These are phyloP conservation scores for Potamilus streckersoni DNA, from an alignment of 1,140 invertebrate genomes.

Conservation along the genomic window DNA sequence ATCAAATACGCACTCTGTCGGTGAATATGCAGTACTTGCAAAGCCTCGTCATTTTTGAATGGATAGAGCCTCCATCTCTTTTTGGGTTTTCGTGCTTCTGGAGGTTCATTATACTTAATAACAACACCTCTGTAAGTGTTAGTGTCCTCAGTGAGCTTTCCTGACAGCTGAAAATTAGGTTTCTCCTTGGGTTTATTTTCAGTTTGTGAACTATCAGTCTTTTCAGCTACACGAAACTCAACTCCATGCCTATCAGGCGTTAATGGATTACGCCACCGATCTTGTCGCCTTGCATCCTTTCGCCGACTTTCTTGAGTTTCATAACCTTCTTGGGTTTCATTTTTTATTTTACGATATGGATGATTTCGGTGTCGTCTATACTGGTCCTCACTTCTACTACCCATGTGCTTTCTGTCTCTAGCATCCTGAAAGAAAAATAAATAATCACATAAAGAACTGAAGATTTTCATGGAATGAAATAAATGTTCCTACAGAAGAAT, in stretches of 20 bases:
- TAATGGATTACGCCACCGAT: conserved; percentile 23
- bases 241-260: conserved; percentile 11
- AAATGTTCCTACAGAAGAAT: too few relatives aligned
- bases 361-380: conserved; percentile 16
- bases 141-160: conserved; percentile 95
- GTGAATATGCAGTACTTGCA: conserved; percentile 94
- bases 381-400: conserved; percentile 26
- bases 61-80: conserved; percentile 94
- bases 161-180: conserved; percentile 93
- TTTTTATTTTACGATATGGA: conserved; percentile 25
- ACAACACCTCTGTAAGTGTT: conserved; percentile 97
- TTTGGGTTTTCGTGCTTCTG: conserved; percentile 95
- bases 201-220: conserved; percentile 10
- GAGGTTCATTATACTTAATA: conserved; percentile 97
- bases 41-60: conserved; percentile 90
- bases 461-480: too few relatives aligned
- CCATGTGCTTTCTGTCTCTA: conserved; percentile 2
- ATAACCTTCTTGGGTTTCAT: conserved; percentile 43
- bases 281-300: conserved; percentile 24
- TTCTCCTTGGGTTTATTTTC: too few relatives aligned
- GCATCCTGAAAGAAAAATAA: too few relatives aligned
- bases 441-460: too few relatives aligned
- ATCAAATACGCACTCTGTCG: conserved; percentile 95
- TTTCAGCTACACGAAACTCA: conserved; percentile 10
- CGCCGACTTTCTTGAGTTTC: conserved; percentile 39